Conservation (phyloP, 2,888 invertebrate genomes). For the Nomada hirtipes region DNA sequence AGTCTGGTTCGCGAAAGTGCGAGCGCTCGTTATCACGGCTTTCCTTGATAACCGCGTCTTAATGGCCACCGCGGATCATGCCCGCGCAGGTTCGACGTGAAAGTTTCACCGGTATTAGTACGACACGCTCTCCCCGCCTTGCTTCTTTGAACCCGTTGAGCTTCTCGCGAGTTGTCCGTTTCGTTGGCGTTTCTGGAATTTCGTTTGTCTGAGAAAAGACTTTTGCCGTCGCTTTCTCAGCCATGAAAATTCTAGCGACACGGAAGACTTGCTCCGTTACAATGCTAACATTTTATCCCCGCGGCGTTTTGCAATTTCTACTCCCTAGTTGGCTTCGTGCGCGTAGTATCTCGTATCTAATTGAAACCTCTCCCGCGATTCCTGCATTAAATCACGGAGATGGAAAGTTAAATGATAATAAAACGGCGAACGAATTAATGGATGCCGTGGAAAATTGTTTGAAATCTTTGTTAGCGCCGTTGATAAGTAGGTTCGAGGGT, state of each 20-base stretch:
- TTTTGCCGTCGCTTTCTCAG: background rate
- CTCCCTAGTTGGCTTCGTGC: too few relatives aligned
- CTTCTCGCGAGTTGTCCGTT: background rate
- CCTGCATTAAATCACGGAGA: too few relatives aligned
- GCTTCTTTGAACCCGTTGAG: background rate
- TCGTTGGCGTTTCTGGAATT: background rate
- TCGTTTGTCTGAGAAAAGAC: background rate
- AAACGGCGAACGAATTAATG: too few relatives aligned
- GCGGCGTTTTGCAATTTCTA: too few relatives aligned
- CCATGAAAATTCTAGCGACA: background rate
- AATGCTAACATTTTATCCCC: too few relatives aligned
- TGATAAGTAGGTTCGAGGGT: too few relatives aligned
- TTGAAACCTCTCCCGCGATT: too few relatives aligned
- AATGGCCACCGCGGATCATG: conserved; percentile 38
- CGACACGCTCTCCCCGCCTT: background rate
- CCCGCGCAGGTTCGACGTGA: conserved; percentile 20
- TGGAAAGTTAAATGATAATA: too few relatives aligned
- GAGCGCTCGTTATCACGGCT: conserved; percentile 43
- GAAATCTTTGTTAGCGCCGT: too few relatives aligned
- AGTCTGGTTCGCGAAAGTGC: conserved; percentile 25
- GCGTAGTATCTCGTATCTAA: too few relatives aligned
- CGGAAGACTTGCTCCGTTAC: too few relatives aligned
- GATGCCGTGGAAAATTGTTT: too few relatives aligned
- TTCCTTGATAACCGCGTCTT: conserved; percentile 42
- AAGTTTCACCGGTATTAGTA: conserved; percentile 24